A percentile compares a stretch with the other conserved stretches of the same genome.
phyloP scores from a whole-genome alignment of 2,797 vertebrate species.

The Varecia variegata region DNA sequence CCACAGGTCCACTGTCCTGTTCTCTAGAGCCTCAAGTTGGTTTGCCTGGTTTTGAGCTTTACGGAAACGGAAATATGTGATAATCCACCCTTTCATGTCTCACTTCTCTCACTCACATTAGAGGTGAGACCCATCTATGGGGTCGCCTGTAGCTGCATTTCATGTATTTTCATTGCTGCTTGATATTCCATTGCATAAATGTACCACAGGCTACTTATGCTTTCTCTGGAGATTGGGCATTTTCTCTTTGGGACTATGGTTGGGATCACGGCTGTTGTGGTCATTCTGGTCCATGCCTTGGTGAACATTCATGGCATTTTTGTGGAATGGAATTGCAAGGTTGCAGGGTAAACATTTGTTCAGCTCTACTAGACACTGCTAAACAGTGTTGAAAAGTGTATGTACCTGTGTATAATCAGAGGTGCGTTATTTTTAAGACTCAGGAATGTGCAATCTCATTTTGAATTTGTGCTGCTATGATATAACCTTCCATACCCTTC shows the following conservation, averaged over 20 bases:
- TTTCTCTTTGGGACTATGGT: neutral
- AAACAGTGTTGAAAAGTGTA: neutral
- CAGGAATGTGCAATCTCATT: neutral
- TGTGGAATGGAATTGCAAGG: neutral
- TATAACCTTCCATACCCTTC: neutral
- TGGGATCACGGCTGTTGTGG: neutral
- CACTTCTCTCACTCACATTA: neutral
- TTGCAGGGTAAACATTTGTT: neutral
- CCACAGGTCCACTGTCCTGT: no score
- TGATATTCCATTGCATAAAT: neutral
- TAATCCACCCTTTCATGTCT: neutral
- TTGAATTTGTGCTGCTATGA: neutral
- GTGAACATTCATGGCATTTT: neutral
- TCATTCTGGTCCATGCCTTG: neutral
- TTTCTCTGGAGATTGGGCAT: neutral
- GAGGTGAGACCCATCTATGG: neutral
- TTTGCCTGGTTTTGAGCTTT: neutral
- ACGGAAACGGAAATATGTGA: neutral
- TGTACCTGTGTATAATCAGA: accelerated
- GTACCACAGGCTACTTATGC: accelerated
- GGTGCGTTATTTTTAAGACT: neutral
- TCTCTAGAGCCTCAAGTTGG: neutral
- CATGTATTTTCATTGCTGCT: neutral
- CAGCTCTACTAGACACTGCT: neutral
- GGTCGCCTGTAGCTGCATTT: neutral